Evolutionary conservation across 2,888 invertebrate genomes (phyloP), one percentile per base, ranked within the genome.

Genomic region (Parapristionchus giblindavisi): DNA sequence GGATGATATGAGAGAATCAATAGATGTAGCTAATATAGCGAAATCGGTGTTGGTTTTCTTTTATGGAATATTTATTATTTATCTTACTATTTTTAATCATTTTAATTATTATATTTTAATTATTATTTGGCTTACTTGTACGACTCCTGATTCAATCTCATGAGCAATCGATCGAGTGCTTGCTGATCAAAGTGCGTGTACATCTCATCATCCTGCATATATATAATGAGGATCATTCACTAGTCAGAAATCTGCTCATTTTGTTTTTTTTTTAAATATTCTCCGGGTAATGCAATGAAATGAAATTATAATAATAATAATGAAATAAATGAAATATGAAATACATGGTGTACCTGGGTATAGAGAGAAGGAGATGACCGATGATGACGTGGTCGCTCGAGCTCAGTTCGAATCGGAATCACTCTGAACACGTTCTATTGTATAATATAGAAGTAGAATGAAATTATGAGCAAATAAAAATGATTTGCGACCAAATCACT

Each of bases 321-420:
- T 29, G 29, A 4, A 54, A 54, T 21, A 54, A 1, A 1, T 60
- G 32, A 1, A 24, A 8, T 24, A 36, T 43, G 29, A 3, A 11
- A 36, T 8, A 4, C 4, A 29, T 58, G 32, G 17, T 38, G 3
- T 52, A 71, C 70, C 54, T 71, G 70, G 6, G 56, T 21, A 36
- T 40, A 24, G 27, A 71, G 56, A 48, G 56, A 56, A 17, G 70
- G 70, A 4, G 70, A 71, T 1, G 70, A 71, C 56, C 70, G 70
- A 40, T 71, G 70, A 17, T 71, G 70, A 17, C 21, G 29, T 14
- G 70, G 70, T 29, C 56, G 54, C 29, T 68, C 68, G n/a, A 68
- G n/a, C 24, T 68, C 68, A 0, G 68, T 68, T 51, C 68, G 68
- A 5, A 68, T 68, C 14, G 68, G 68, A 68, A 68, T 68, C 17